Evolutionary conservation across 1,140 invertebrate genomes (phyloP).

Genomic region (Aphidius ervi): DNA sequence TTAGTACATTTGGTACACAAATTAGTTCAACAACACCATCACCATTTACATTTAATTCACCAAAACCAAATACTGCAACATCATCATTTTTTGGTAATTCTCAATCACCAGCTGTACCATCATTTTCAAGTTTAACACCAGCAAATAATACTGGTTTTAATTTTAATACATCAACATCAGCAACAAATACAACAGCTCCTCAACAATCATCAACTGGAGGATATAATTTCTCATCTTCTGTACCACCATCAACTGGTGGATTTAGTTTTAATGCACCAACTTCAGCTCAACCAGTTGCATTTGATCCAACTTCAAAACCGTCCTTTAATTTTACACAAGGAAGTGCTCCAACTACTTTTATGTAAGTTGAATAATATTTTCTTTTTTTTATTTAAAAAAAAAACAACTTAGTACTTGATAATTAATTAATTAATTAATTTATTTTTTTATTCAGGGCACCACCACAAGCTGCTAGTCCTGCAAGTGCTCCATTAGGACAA

Average conservation of each 20-base stretch:
- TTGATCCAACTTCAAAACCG: slow-evolving; percentile 46
- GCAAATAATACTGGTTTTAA: not conserved
- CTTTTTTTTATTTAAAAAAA: slow-evolving; percentile 9
- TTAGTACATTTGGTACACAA: not conserved
- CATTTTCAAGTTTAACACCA: not conserved
- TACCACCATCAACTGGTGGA: slow-evolving; percentile 30
- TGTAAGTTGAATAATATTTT: slow-evolving; percentile 34
- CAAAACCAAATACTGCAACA: not conserved
- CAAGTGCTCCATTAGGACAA: slow-evolving; percentile 15
- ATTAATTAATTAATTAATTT: slow-evolving; percentile 10
- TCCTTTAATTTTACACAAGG: slow-evolving; percentile 50
- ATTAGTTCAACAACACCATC: not conserved
- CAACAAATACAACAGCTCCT: not conserved
- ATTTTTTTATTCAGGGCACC: slow-evolving; percentile 31
- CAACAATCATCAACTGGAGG: not conserved
- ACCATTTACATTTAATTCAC: not conserved
- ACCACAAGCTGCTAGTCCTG: slow-evolving; percentile 26
- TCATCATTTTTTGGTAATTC: not conserved
- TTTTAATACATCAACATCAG: slow-evolving; percentile 1
- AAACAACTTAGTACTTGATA: slow-evolving; percentile 11
- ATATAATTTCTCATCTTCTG: slow-evolving; percentile 24
- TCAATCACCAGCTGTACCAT: not conserved
- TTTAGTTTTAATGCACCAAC: slow-evolving; percentile 44
- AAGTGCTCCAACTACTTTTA: slow-evolving; percentile 40
- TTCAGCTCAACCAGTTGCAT: slow-evolving; percentile 30